Base-by-base conservation (phyloP, 2,888 invertebrate genomes). In the Microchrysa polita region DNA sequence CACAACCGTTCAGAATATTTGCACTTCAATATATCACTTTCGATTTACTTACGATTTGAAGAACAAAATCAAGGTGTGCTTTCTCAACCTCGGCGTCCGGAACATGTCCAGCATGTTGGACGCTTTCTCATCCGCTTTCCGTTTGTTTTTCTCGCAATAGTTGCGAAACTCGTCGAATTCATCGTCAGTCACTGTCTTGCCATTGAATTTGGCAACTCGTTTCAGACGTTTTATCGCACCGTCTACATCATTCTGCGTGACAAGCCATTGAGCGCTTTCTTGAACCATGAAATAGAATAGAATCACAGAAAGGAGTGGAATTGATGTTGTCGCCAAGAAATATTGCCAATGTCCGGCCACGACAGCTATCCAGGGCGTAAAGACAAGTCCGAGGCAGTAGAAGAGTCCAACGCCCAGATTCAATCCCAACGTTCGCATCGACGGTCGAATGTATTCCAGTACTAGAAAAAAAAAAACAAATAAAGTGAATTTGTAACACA, bases 241-340 rank as follows among this genome's bases (percentile, higher is more conserved):
- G 57, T 87, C 86, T 0, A 86, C 81, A 76, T 85, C 83, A 34
- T 88, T 87, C 78, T 86, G 86, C 73, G 88, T 87, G 1, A 89
- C 86, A 63, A 89, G 80, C 89, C 90, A 90, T 77, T 88, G 87
- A 0, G 88, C 89, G 77, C 89, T 89, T 81, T 89, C 89, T n/a
- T 88, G 88, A 20, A 86, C 86, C 60, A 88, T 80, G 55, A 87
- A 86, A 77, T 88, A 88, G 78, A 86, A 88, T 2, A 82, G 74
- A 7, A 86, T 78, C 40, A 88, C 84, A 23, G 84, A 77, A 0
- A 86, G 77, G 67, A 88, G 86, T 16, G 89, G 89, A 74, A 88
- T 76, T 2, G 88, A 86, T 4, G 88, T 86, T 74, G 86, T 84
- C 16, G 87, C 81, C 73, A 88, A 81, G 76, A 88, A 88, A 48